Percentiles rank a stretch among this genome's conserved stretches.
These are phyloP conservation scores for Hyperoplus lanceolatus DNA, from an alignment of 2,797 vertebrate species.

Conservation along the genomic window DNA sequence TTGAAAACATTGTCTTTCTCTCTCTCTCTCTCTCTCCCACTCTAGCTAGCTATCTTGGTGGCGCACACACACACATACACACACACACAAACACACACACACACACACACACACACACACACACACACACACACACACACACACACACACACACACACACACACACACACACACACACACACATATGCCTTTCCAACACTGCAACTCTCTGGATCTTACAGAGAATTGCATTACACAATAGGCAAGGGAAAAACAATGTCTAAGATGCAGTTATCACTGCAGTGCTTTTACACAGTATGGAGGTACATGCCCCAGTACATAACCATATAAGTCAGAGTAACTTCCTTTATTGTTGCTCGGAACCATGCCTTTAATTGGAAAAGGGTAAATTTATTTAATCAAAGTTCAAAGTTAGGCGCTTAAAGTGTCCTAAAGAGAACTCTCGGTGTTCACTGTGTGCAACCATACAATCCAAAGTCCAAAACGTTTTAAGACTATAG, in stretches of 20 bases:
- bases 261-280: neutral
- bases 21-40: constrained; percentile 3
- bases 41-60: neutral
- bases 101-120: constrained; percentile 5
- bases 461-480: too few species aligned
- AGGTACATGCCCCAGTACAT: neutral
- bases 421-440: neutral
- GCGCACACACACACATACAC: constrained; percentile 4
- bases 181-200: neutral
- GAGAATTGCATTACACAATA: constrained; percentile 1
- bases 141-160: constrained; percentile 1
- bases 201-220: neutral
- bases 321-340: neutral
- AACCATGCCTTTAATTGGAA: neutral
- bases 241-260: neutral
- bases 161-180: neutral
- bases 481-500: too few species aligned
- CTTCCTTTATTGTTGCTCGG: too few species aligned
- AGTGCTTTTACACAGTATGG: neutral
- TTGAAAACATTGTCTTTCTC: constrained; percentile 4
- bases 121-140: neutral
- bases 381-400: neutral
- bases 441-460: too few species aligned
- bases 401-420: neutral
- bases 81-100: neutral